Evolutionary conservation across 2,888 invertebrate species (phyloP).

Genomic region (Tetragonisca angustula): DNA sequence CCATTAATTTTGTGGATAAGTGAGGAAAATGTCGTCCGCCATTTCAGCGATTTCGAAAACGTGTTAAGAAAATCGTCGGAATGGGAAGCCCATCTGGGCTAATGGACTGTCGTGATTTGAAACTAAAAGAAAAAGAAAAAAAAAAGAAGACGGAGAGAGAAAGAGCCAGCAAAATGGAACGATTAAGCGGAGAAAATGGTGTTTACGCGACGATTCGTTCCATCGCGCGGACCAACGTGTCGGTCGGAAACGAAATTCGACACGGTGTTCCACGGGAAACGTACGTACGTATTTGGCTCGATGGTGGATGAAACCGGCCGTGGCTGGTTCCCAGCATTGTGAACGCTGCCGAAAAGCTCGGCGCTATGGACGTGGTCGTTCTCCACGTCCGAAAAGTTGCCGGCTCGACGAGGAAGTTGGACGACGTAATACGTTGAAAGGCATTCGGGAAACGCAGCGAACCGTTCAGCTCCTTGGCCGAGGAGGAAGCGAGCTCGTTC

Average conservation of each 20-base stretch:
- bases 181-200: not conserved
- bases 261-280: not conserved
- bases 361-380: not conserved
- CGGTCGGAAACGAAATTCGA: not conserved
- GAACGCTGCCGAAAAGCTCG: not conserved
- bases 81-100: not conserved
- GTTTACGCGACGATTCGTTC: constrained; percentile 2
- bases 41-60: too few relatives aligned
- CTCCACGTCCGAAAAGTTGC: not conserved
- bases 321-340: not conserved
- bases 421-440: constrained; percentile 4
- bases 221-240: not conserved
- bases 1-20: too few relatives aligned
- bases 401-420: not conserved
- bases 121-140: not conserved
- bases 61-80: not conserved
- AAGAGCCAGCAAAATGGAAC: not conserved
- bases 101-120: not conserved
- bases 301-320: not conserved
- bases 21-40: too few relatives aligned
- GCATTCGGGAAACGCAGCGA: constrained; percentile 12
- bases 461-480: constrained; percentile 1
- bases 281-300: not conserved
- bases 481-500: not conserved
- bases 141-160: too few relatives aligned